Conservation (phyloP, 2,888 invertebrate genomes). For the Tuta absoluta region DNA sequence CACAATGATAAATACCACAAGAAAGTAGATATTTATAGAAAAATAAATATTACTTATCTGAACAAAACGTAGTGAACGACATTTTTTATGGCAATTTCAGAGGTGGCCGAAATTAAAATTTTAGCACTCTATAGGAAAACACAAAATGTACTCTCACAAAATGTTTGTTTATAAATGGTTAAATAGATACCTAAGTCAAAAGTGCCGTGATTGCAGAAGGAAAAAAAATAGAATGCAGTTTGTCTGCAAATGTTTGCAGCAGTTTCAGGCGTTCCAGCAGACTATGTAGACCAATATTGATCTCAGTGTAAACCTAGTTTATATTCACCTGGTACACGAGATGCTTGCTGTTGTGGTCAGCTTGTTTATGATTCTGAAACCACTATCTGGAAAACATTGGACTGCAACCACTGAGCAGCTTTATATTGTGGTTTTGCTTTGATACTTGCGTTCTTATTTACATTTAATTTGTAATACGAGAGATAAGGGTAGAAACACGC, state of each 20-base stretch:
- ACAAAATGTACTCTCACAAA: too few relatives aligned
- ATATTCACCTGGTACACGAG: not conserved
- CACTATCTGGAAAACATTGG: conserved; percentile 4
- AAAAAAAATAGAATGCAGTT: not conserved
- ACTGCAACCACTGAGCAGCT: not conserved
- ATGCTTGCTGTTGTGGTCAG: not conserved
- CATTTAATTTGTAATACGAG: not conserved
- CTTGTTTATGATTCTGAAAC: conserved; percentile 4
- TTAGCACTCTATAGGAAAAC: too few relatives aligned
- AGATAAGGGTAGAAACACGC: too few relatives aligned
- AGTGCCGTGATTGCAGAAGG: not conserved
- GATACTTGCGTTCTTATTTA: not conserved
- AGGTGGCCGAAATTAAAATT: too few relatives aligned
- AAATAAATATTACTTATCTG: too few relatives aligned
- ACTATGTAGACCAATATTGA: conserved; percentile 11
- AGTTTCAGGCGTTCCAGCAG: not conserved
- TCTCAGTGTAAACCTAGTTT: conserved; percentile 4
- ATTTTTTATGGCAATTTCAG: too few relatives aligned
- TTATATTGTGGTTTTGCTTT: not conserved
- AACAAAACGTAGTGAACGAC: too few relatives aligned
- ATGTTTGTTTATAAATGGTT: too few relatives aligned
- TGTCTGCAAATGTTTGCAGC: not conserved
- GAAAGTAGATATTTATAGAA: too few relatives aligned
- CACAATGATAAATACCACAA: too few relatives aligned
- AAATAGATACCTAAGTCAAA: too few relatives aligned